phyloP scores from a whole-genome alignment of 2,888 invertebrate genomes.

The Euphydryas editha region DNA sequence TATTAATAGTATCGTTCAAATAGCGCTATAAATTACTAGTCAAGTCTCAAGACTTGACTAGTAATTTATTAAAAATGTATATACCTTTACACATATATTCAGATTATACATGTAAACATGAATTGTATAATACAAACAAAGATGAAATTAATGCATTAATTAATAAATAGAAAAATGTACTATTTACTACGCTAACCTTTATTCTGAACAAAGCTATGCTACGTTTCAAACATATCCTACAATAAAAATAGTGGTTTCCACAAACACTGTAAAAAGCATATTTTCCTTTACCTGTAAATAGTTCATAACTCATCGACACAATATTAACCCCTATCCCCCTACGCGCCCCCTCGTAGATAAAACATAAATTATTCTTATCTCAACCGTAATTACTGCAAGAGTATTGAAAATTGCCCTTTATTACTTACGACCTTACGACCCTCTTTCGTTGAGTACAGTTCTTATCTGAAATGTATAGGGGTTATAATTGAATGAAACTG shows the following conservation, averaged over 20 bases:
- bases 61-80: too few species aligned
- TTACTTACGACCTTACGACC: constrained; percentile 8
- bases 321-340: constrained; percentile 9
- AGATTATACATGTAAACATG: too few species aligned
- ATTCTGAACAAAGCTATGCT: too few species aligned
- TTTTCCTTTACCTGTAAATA: constrained; percentile 12
- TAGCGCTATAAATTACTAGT: too few species aligned
- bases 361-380: constrained; percentile 33
- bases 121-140: too few species aligned
- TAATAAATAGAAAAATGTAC: too few species aligned
- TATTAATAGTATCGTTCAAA: too few species aligned
- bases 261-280: background rate
- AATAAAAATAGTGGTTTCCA: background rate
- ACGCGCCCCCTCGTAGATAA: constrained; percentile 20
- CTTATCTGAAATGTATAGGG: constrained; percentile 1
- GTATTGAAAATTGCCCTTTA: constrained; percentile 24
- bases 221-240: background rate
- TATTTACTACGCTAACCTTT: too few species aligned
- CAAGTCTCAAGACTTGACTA: too few species aligned
- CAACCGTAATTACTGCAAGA: constrained; percentile 23
- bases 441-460: constrained; percentile 1
- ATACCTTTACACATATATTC: too few species aligned
- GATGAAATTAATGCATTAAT: too few species aligned
- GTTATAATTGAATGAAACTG: constrained; percentile 5
- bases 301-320: constrained; percentile 15